Evolutionary conservation across 2,888 invertebrate genomes (phyloP).

Genomic region (Rhorus exstirpatorius): DNA sequence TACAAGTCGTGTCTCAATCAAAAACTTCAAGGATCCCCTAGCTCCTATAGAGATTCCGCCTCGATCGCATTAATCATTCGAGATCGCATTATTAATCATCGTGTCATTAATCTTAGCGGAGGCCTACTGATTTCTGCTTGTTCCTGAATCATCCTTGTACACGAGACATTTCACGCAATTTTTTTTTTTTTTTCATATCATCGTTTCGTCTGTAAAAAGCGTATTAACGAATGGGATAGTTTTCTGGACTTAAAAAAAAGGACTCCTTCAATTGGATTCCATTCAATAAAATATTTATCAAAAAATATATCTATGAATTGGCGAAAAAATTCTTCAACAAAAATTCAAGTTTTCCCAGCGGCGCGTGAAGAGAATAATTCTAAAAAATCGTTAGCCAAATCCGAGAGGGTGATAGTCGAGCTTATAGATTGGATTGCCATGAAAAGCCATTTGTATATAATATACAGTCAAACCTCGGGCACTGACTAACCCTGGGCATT

Average conservation of each 20-base stretch:
- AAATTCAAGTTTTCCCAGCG: too few species aligned
- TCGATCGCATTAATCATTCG: slow-evolving; percentile 49
- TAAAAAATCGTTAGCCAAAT: too few species aligned
- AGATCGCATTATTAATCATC: slow-evolving; percentile 41
- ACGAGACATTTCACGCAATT: background rate
- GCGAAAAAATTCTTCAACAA: too few species aligned
- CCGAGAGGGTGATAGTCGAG: too few species aligned
- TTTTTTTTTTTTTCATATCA: background rate
- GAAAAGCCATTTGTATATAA: background rate
- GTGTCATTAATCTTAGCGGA: slow-evolving; percentile 41
- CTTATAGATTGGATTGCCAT: too few species aligned
- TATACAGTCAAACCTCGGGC: background rate
- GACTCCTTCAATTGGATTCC: too few species aligned
- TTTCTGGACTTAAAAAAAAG: too few species aligned
- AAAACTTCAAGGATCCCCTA: slow-evolving; percentile 53
- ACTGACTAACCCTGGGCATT: too few species aligned
- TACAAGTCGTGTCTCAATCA: slow-evolving; percentile 46
- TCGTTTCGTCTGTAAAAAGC: background rate
- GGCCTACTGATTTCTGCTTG: slow-evolving; percentile 19
- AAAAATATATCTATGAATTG: too few species aligned
- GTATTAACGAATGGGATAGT: too few species aligned
- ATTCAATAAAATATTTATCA: too few species aligned
- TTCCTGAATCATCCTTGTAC: slow-evolving; percentile 1
- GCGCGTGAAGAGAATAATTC: too few species aligned
- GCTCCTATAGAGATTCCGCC: slow-evolving; percentile 27